phyloP scores from a whole-genome alignment of 1,140 invertebrate species.

The Heliconius hermathena region DNA sequence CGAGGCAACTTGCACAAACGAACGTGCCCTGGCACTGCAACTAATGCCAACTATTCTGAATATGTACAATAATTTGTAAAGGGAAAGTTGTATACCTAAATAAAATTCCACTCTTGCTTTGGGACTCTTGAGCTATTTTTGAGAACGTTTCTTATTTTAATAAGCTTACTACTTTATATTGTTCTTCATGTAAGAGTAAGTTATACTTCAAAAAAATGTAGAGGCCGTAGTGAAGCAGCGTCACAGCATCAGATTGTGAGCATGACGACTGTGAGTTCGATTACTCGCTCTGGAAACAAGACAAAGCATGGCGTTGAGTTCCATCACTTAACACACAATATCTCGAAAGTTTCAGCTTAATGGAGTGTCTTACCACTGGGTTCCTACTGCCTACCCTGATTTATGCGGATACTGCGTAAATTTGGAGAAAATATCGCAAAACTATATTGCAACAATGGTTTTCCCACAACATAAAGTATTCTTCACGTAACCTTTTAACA shows the following conservation, averaged over 20 bases:
- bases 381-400: background rate
- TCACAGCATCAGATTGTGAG: background rate
- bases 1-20: slow-evolving; percentile 44
- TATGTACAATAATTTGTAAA: slow-evolving; percentile 29
- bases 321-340: too few relatives aligned
- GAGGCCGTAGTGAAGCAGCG: too few relatives aligned
- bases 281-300: background rate
- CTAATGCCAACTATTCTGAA: slow-evolving; percentile 27
- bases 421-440: background rate
- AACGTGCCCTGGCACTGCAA: slow-evolving; percentile 18
- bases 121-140: background rate
- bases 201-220: too few relatives aligned
- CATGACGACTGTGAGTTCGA: background rate
- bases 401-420: background rate
- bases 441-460: background rate
- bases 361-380: background rate
- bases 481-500: background rate
- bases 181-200: background rate
- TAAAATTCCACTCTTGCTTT: slow-evolving; percentile 30
- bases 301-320: too few relatives aligned
- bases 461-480: background rate
- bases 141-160: background rate
- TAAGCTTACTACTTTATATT: background rate
- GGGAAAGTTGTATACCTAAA: slow-evolving; percentile 25
- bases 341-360: too few relatives aligned